These are phyloP conservation scores for Trogon melanurus DNA, from an alignment of 2,113 vertebrate species.

Conservation along the genomic window DNA sequence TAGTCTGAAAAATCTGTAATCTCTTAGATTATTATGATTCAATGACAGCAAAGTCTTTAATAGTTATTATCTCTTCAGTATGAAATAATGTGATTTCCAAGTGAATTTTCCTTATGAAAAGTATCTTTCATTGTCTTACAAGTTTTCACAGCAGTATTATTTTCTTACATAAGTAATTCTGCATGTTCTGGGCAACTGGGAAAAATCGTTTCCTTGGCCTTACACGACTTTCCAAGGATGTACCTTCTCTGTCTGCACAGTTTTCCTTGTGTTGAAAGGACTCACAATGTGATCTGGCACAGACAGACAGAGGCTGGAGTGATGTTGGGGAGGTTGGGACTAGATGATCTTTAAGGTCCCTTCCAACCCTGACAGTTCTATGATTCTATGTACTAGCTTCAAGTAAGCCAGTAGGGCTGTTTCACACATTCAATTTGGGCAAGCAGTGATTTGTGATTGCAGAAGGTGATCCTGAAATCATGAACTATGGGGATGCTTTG, in stretches of 20 bases:
- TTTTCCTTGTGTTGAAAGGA: neutral
- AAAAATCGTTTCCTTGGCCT: neutral
- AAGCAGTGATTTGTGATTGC: neutral
- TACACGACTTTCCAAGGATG: accelerated
- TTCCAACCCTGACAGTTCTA: no score
- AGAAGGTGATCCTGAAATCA: neutral
- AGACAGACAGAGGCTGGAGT: neutral
- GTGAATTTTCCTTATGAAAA: neutral
- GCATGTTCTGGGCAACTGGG: neutral
- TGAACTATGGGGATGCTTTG: neutral
- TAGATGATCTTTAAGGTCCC: no score
- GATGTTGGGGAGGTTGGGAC: neutral
- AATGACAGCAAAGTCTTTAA: neutral
- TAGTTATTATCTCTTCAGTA: neutral
- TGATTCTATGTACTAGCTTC: neutral
- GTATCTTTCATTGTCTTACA: neutral
- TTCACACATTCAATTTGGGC: neutral
- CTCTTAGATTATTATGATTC: neutral
- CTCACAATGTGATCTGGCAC: neutral
- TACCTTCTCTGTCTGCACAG: neutral
- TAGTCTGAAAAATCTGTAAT: neutral
- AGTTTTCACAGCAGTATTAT: neutral
- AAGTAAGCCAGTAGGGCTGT: neutral
- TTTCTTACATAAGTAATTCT: neutral
- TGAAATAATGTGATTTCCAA: neutral